phyloP scores from a whole-genome alignment of 1,140 invertebrate genomes.

The Drosophila pseudoananassae region DNA sequence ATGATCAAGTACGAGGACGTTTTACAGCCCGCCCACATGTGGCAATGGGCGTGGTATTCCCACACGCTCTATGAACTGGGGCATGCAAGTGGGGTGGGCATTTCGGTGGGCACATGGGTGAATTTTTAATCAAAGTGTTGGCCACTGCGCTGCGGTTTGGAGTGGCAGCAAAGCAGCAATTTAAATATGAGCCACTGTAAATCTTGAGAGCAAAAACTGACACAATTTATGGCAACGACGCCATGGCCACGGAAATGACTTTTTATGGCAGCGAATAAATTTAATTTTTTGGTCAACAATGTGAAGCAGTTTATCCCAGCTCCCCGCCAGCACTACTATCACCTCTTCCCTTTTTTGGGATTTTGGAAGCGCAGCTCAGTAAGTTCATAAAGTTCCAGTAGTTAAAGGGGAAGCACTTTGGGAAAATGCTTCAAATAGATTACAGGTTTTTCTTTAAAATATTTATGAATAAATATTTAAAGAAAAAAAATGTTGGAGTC shows the following conservation, averaged over 20 bases:
- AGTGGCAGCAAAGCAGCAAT: slow-evolving; percentile 64
- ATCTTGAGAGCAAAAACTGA: slow-evolving; percentile 77
- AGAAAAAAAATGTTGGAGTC: not conserved
- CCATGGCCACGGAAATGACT: slow-evolving; percentile 73
- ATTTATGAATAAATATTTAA: not conserved
- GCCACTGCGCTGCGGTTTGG: slow-evolving; percentile 49
- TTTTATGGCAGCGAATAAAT: slow-evolving; percentile 80
- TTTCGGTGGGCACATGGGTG: slow-evolving; percentile 32
- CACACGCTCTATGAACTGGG: slow-evolving; percentile 12
- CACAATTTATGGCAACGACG: slow-evolving; percentile 72
- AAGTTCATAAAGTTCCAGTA: slow-evolving; percentile 64
- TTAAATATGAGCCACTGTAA: slow-evolving; percentile 78
- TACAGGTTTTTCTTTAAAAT: not conserved
- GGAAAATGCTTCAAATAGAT: not conserved
- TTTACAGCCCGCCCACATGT: slow-evolving; percentile 57
- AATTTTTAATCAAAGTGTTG: slow-evolving; percentile 75
- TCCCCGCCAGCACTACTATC: not conserved
- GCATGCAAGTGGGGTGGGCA: not conserved
- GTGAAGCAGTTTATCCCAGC: slow-evolving; percentile 41
- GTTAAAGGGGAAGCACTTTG: slow-evolving; percentile 10
- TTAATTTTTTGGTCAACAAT: slow-evolving; percentile 83
- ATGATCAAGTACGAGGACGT: slow-evolving; percentile 36
- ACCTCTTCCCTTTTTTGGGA: not conserved
- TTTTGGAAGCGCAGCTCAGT: slow-evolving; percentile 21
- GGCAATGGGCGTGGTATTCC: slow-evolving; percentile 22